A percentile compares a stretch with the other conserved stretches of the same genome.
These are phyloP conservation scores for Lepidurus arcticus DNA, from an alignment of 1,140 invertebrate species.

Conservation along the genomic window DNA sequence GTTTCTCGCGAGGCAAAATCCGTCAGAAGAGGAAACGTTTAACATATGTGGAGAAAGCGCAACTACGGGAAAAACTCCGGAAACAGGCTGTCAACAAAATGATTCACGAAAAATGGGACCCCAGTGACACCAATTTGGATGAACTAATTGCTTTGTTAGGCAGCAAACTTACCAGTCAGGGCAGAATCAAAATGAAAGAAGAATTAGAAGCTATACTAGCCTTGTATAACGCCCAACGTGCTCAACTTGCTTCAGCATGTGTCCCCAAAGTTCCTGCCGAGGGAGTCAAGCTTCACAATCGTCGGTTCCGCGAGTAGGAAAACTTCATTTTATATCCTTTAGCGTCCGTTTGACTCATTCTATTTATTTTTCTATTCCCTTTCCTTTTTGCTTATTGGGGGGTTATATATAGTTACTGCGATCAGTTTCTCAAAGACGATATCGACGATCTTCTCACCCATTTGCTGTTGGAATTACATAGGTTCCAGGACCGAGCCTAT, in stretches of 20 bases:
- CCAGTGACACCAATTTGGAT: background rate
- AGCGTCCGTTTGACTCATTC: background rate
- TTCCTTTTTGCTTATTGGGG: background rate
- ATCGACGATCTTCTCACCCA: constrained; percentile 30
- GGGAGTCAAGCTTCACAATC: background rate
- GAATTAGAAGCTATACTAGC: background rate
- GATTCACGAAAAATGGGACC: constrained; percentile 26
- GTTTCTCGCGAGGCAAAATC: constrained; percentile 32
- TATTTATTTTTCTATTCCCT: background rate
- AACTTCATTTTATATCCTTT: background rate
- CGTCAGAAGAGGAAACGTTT: constrained; percentile 31
- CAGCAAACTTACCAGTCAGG: background rate
- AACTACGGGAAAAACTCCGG: background rate
- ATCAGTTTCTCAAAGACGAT: constrained; percentile 35
- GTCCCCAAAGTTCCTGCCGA: background rate
- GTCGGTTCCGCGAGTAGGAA: background rate
- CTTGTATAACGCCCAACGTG: background rate
- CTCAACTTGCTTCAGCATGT: background rate
- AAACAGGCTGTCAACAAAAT: constrained; percentile 28
- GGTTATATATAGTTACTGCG: constrained; percentile 27
- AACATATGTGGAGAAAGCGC: constrained; percentile 31
- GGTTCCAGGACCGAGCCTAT: constrained; percentile 50
- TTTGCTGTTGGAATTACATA: constrained; percentile 47
- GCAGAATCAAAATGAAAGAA: background rate
- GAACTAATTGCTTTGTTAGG: background rate